phyloP scores from a whole-genome alignment of 2,113 vertebrate genomes.

The Axis porcinus region DNA sequence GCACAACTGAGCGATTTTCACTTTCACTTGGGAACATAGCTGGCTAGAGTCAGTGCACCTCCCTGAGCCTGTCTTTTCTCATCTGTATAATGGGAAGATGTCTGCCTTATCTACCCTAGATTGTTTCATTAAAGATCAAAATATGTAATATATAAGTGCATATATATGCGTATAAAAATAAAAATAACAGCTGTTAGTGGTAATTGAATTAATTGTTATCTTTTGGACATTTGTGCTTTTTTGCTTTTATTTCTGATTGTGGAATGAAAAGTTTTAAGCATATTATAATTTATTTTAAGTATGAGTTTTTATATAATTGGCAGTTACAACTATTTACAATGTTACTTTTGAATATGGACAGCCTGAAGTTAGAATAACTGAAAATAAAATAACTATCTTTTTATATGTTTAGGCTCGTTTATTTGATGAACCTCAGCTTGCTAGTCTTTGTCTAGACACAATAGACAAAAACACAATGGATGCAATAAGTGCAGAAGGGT shows the following conservation, averaged over 20 bases:
- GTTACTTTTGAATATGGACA: neutral
- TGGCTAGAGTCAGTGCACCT: neutral
- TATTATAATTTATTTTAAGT: neutral
- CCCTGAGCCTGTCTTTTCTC: neutral
- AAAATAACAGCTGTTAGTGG: neutral
- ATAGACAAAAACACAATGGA: constrained; percentile 95
- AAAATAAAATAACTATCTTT: constrained; percentile 25
- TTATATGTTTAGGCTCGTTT: constrained; percentile 86
- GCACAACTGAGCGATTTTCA: neutral
- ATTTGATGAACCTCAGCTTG: constrained; percentile 95
- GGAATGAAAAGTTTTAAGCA: neutral
- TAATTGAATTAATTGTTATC: neutral
- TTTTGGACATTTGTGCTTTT: neutral
- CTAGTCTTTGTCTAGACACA: constrained; percentile 93
- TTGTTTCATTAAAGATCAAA: neutral
- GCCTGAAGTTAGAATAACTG: neutral
- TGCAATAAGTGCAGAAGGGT: constrained; percentile 93
- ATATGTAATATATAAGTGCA: neutral
- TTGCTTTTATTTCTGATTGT: constrained; percentile 10
- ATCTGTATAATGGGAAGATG: neutral
- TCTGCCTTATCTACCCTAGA: neutral
- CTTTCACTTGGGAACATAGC: neutral
- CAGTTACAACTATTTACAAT: neutral
- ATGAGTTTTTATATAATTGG: neutral
- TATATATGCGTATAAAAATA: neutral